A percentile compares a stretch with the other conserved stretches of the same genome.
phyloP scores from a whole-genome alignment of 2,113 vertebrate genomes.

The Holacanthus passer region DNA sequence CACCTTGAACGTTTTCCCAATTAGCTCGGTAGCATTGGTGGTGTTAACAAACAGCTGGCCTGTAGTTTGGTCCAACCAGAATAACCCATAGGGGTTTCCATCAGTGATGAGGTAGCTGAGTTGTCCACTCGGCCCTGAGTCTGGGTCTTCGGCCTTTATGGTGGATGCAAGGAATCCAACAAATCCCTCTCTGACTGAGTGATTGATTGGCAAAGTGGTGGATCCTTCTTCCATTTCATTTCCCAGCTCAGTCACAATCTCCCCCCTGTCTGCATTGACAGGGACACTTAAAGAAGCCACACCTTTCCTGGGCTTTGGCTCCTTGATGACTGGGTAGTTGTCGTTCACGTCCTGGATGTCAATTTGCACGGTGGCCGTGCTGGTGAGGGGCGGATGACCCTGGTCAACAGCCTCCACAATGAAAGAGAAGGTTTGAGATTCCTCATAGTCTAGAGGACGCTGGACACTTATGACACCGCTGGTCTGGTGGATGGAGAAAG shows the following conservation, averaged over 20 bases:
- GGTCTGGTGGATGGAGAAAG: conserved; percentile 85
- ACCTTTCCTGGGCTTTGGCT: conserved; percentile 85
- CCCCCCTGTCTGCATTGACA: conserved; percentile 86
- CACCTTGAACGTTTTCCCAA: conserved; percentile 85
- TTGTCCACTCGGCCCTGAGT: conserved; percentile 88
- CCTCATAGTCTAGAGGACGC: conserved; percentile 89
- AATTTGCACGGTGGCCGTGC: conserved; percentile 86
- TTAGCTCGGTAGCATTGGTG: conserved; percentile 90
- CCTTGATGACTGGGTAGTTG: conserved; percentile 87
- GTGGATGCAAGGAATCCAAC: conserved; percentile 80
- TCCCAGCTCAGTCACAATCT: conserved; percentile 80
- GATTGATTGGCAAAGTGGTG: conserved; percentile 26
- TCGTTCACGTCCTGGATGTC: conserved; percentile 90
- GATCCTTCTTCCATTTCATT: conserved; percentile 50
- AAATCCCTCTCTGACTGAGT: conserved; percentile 43
- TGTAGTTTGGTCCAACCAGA: conserved; percentile 83
- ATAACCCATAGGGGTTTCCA: conserved; percentile 79
- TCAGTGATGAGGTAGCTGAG: conserved; percentile 84
- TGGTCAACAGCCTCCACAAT: conserved; percentile 88
- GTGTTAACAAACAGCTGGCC: conserved; percentile 90
- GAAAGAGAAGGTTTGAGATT: conserved; percentile 85
- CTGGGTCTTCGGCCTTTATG: conserved; percentile 87
- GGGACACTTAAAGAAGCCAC: conserved; percentile 85
- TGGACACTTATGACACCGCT: conserved; percentile 87
- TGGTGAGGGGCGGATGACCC: conserved; percentile 87